Percentiles rank a stretch among this genome's conserved stretches.
These are phyloP conservation scores for Hypotaenidia philippensis DNA, from an alignment of 2,797 vertebrate species.

Conservation along the genomic window DNA sequence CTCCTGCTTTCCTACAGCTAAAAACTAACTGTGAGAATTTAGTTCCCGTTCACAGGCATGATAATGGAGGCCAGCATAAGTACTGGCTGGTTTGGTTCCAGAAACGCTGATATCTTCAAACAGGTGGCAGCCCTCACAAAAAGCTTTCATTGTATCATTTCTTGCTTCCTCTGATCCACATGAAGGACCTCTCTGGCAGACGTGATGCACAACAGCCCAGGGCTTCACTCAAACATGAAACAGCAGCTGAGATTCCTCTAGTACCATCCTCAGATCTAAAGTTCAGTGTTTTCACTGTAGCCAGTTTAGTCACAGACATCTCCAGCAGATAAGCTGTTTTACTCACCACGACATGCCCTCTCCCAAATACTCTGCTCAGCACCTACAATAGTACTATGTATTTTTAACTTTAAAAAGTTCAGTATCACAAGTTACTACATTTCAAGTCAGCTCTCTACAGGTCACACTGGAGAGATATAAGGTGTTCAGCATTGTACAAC, in stretches of 20 bases:
- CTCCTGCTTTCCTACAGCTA: not conserved
- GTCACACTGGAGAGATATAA: rapidly evolving
- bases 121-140: not conserved
- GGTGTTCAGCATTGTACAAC: not conserved
- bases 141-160: not conserved
- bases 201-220: not conserved
- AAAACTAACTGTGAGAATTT: not conserved
- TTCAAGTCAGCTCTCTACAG: not conserved
- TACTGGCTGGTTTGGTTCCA: not conserved
- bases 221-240: not conserved
- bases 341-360: not conserved
- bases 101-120: not conserved
- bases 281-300: rapidly evolving
- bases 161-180: not conserved
- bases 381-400: not conserved
- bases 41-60: not conserved
- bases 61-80: not conserved
- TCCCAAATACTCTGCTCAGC: not conserved
- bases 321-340: not conserved
- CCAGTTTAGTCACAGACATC: rapidly evolving
- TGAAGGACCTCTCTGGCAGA: not conserved
- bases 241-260: not conserved
- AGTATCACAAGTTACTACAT: not conserved
- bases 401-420: not conserved
- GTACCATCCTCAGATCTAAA: not conserved